A percentile compares a stretch with the other conserved stretches of the same genome.
Evolutionary conservation across 2,888 invertebrate species (phyloP).

Genomic region (Melolontha melolontha): DNA sequence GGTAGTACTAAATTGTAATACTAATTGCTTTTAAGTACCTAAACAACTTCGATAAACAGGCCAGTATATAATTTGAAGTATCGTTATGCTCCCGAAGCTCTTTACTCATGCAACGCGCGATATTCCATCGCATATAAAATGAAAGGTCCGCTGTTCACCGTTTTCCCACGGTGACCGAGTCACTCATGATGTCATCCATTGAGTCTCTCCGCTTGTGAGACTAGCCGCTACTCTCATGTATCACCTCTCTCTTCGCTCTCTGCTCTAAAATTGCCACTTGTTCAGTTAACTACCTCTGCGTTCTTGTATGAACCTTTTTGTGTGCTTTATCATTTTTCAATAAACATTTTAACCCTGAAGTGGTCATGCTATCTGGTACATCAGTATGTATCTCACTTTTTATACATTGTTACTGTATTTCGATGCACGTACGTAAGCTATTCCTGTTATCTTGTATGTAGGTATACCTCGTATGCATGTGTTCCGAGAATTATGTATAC

Average conservation of each 20-base stretch:
- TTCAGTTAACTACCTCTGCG: conserved; percentile 42
- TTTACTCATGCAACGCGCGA: conserved; percentile 39
- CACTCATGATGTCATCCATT: conserved; percentile 62
- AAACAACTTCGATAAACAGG: conserved; percentile 34
- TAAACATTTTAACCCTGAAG: conserved; percentile 29
- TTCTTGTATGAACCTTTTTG: conserved; percentile 39
- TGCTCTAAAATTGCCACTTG: conserved; percentile 47
- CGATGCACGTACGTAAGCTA: conserved; percentile 24
- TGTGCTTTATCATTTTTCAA: conserved; percentile 36
- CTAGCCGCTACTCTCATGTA: conserved; percentile 34
- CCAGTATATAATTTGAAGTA: conserved; percentile 38
- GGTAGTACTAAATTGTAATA: conserved; percentile 38
- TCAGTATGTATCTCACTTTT: conserved; percentile 3
- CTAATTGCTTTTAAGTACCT: conserved; percentile 37
- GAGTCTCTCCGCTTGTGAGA: conserved; percentile 45
- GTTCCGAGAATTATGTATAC: conserved; percentile 20
- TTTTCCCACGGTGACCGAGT: conserved; percentile 65
- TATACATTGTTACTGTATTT: conserved; percentile 22
- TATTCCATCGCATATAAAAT: conserved; percentile 50
- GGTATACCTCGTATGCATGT: conserved; percentile 10
- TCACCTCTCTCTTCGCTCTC: conserved; percentile 43
- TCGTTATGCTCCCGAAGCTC: conserved; percentile 36
- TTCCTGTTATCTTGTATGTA: conserved; percentile 23
- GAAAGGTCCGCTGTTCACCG: conserved; percentile 51
- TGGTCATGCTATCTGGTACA: conserved; percentile 11